A percentile compares a stretch with the other conserved stretches of the same genome.
Evolutionary conservation across 2,888 invertebrate species (phyloP).

Genomic region (Drosophila siamana): DNA sequence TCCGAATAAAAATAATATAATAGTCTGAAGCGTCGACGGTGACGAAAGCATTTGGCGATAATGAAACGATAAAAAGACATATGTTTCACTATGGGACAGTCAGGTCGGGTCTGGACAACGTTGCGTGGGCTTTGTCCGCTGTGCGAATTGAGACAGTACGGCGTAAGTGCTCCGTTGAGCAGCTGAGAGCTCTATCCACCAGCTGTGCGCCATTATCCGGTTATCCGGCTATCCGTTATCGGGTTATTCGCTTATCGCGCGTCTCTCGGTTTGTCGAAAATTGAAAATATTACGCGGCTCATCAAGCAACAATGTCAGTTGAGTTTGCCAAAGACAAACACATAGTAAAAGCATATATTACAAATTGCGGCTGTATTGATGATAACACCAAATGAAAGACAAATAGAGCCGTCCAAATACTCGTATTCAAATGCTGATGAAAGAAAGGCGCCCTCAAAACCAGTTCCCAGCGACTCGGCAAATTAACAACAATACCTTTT

Average conservation of each 20-base stretch:
- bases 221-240: constrained; percentile 31
- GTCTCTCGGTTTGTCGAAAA: constrained; percentile 12
- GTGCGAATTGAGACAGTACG: constrained; percentile 34
- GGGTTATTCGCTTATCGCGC: constrained; percentile 35
- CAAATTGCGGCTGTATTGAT: constrained; percentile 1
- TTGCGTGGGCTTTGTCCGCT: constrained; percentile 15
- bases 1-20: constrained; percentile 38
- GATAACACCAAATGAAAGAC: constrained; percentile 39
- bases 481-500: constrained; percentile 29
- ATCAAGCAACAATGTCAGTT: background rate
- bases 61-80: constrained; percentile 77
- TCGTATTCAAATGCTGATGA: constrained; percentile 26
- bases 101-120: constrained; percentile 6
- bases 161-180: constrained; percentile 26
- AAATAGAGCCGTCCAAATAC: constrained; percentile 28
- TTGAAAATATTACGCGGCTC: constrained; percentile 14
- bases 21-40: constrained; percentile 55
- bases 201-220: background rate
- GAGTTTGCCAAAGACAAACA: constrained; percentile 29
- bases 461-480: constrained; percentile 33
- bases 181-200: constrained; percentile 33
- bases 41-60: constrained; percentile 77
- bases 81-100: constrained; percentile 23
- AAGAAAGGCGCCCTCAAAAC: constrained; percentile 41
- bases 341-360: background rate